Percentiles rank a stretch among this genome's conserved stretches.
phyloP scores from a whole-genome alignment of 2,797 vertebrate genomes.

The Mormyrops boulengeri region DNA sequence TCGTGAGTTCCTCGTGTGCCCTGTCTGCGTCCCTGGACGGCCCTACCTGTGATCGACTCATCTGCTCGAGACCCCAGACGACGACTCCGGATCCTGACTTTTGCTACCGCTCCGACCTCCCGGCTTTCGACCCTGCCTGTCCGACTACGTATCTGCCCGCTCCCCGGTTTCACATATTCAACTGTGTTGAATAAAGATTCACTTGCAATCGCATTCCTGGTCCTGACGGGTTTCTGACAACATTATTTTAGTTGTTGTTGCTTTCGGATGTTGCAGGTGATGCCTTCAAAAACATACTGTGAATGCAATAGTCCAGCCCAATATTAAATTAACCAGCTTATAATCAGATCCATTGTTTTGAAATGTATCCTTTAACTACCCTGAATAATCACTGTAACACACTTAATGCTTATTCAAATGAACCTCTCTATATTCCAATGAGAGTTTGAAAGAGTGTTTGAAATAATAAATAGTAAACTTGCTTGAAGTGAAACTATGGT shows the following conservation, averaged over 20 bases:
- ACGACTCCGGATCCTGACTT: too few species aligned
- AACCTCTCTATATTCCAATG: background rate
- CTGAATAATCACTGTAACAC: background rate
- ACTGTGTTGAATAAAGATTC: too few species aligned
- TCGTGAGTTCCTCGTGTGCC: too few species aligned
- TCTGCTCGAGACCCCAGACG: too few species aligned
- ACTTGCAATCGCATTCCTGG: too few species aligned
- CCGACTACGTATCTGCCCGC: too few species aligned
- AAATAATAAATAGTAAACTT: conserved; percentile 13
- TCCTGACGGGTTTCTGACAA: too few species aligned
- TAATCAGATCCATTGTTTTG: background rate
- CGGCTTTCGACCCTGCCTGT: too few species aligned
- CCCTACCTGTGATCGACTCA: too few species aligned
- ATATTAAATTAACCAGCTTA: background rate
- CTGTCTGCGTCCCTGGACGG: too few species aligned
- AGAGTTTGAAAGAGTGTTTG: background rate
- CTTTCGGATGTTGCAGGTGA: background rate
- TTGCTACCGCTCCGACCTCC: too few species aligned
- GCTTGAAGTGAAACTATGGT: background rate
- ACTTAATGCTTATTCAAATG: background rate
- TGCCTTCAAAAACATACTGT: background rate
- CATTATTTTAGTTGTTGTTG: background rate
- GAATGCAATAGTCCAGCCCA: background rate
- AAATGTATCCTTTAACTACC: background rate
- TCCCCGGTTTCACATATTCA: too few species aligned